A percentile compares a stretch with the other conserved stretches of the same genome.
Evolutionary conservation across 2,797 vertebrate species (phyloP).

Genomic region (Hydrophis major): DNA sequence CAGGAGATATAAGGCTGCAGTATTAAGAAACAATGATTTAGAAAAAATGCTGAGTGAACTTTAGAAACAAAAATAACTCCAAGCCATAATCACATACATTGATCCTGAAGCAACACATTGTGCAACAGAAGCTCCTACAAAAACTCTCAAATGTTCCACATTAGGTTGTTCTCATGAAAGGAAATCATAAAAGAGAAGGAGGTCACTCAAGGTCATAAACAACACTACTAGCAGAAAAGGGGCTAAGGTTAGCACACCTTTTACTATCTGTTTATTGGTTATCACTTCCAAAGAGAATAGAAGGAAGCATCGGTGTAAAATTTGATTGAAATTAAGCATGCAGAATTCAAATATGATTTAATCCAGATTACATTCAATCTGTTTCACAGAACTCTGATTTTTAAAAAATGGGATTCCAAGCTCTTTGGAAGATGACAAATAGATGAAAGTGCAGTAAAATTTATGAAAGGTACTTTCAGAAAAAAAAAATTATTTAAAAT

Average conservation of each 20-base stretch:
- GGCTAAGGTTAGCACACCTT: background rate
- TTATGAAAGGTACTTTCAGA: constrained; percentile 10
- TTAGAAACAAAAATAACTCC: background rate
- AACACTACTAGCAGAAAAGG: background rate
- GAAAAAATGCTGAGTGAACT: background rate
- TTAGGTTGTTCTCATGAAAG: background rate
- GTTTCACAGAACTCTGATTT: background rate
- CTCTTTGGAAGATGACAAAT: background rate
- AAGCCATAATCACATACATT: background rate
- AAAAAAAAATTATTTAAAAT: constrained; percentile 36
- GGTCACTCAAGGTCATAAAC: rapidly evolving
- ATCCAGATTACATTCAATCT: background rate
- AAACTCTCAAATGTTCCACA: background rate
- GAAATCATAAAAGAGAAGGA: background rate
- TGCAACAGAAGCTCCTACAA: background rate
- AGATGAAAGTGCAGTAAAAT: background rate
- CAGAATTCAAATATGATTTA: background rate
- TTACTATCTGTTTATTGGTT: background rate
- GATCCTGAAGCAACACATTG: background rate
- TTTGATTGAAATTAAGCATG: background rate
- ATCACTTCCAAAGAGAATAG: background rate
- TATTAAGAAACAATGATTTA: constrained; percentile 13
- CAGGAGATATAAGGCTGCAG: background rate
- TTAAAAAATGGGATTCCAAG: background rate
- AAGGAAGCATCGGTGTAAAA: background rate